Evolutionary conservation across 2,113 vertebrate species (phyloP).

Genomic region (Hyperopisus bebe): DNA sequence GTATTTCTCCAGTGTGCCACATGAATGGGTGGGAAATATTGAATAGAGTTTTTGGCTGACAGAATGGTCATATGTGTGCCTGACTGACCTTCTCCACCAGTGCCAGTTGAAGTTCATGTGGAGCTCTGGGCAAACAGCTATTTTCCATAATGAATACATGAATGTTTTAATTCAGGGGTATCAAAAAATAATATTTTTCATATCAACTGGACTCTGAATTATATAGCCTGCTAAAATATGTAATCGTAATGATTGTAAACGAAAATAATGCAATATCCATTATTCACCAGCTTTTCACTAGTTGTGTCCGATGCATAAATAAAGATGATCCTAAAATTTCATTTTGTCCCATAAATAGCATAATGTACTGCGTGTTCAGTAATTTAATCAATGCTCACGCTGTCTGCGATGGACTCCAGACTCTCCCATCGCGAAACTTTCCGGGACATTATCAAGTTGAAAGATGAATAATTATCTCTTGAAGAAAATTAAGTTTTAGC

Average conservation of each 20-base stretch:
- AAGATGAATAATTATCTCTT: neutral
- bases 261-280: neutral
- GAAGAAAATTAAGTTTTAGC: neutral
- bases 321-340: neutral
- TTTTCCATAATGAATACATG: neutral
- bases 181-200: neutral
- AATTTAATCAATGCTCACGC: neutral
- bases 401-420: neutral
- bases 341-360: conserved; percentile 1
- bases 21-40: neutral
- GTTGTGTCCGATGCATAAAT: neutral
- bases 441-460: neutral
- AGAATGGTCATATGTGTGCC: neutral
- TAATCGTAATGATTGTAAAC: neutral
- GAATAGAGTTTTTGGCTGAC: neutral
- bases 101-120: neutral
- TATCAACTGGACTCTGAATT: neutral
- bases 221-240: neutral
- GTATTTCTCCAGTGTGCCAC: neutral
- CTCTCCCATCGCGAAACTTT: neutral
- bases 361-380: neutral
- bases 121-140: no score
- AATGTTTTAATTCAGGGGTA: neutral
- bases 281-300: neutral
- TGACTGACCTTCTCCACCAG: neutral